phyloP scores from a whole-genome alignment of 2,113 vertebrate genomes.

The Pheucticus melanocephalus region DNA sequence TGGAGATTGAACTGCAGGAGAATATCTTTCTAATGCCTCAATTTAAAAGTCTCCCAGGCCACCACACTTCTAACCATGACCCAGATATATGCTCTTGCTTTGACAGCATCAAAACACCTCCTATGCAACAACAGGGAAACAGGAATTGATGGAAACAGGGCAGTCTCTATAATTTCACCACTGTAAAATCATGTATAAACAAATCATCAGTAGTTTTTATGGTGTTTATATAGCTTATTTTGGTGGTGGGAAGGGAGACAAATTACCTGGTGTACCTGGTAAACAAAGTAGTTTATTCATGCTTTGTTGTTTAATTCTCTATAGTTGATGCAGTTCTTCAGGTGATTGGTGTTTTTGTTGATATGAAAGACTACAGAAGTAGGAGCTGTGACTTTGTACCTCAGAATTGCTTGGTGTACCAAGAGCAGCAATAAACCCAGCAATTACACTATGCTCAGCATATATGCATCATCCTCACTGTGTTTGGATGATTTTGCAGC shows the following conservation, averaged over 20 bases:
- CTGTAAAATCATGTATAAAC: neutral
- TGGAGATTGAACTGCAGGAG: neutral
- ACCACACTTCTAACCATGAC: neutral
- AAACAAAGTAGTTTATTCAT: neutral
- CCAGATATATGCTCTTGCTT: neutral
- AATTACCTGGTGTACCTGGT: neutral
- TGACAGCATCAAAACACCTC: neutral
- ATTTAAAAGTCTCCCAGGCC: neutral
- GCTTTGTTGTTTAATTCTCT: neutral
- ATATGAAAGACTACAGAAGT: neutral
- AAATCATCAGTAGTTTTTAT: neutral
- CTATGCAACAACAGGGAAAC: neutral
- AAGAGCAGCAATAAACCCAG: neutral
- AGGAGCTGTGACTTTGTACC: neutral
- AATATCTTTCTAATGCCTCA: neutral
- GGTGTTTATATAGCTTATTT: neutral
- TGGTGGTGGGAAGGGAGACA: neutral
- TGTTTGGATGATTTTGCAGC: neutral
- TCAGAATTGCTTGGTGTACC: neutral
- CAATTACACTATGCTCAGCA: neutral
- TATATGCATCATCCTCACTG: fast-evolving
- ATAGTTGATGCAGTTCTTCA: neutral
- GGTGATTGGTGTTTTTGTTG: neutral
- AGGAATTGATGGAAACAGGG: neutral
- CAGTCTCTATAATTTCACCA: neutral